A percentile compares a stretch with the other conserved stretches of the same genome.
phyloP scores from a whole-genome alignment of 2,113 vertebrate genomes.

The Piprites chloris region DNA sequence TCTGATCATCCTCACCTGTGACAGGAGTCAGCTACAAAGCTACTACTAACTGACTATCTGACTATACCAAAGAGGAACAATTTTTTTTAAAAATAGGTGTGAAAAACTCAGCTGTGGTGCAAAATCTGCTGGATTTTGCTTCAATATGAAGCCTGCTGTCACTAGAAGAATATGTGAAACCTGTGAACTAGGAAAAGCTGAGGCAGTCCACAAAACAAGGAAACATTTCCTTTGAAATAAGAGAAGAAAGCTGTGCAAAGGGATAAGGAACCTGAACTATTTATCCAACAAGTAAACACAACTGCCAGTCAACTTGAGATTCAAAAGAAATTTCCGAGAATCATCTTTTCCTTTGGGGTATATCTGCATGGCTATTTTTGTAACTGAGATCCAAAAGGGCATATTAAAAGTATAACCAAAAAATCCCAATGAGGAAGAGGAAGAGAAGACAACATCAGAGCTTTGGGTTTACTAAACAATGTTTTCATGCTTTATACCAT shows the following conservation, averaged over 20 bases:
- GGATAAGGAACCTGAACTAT: background rate
- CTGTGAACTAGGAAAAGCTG: background rate
- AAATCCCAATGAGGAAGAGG: background rate
- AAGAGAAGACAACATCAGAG: background rate
- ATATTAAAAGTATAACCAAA: background rate
- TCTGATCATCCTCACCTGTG: background rate
- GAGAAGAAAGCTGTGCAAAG: background rate
- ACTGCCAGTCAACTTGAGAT: background rate
- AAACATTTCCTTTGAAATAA: background rate
- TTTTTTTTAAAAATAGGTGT: background rate
- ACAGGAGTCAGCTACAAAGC: background rate
- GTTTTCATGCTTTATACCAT: background rate
- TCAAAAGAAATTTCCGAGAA: background rate
- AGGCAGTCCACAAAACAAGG: background rate
- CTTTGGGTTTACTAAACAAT: background rate
- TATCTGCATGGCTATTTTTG: constrained; percentile 40
- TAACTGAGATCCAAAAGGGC: background rate
- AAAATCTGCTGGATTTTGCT: background rate
- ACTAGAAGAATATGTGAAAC: background rate
- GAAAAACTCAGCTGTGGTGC: background rate
- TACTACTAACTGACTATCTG: background rate
- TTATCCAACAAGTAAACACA: constrained; percentile 18
- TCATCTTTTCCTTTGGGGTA: constrained; percentile 39
- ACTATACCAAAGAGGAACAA: background rate
- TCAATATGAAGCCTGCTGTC: background rate